Conservation (phyloP, 2,113 vertebrate genomes). For the Acrocephalus kingi region DNA sequence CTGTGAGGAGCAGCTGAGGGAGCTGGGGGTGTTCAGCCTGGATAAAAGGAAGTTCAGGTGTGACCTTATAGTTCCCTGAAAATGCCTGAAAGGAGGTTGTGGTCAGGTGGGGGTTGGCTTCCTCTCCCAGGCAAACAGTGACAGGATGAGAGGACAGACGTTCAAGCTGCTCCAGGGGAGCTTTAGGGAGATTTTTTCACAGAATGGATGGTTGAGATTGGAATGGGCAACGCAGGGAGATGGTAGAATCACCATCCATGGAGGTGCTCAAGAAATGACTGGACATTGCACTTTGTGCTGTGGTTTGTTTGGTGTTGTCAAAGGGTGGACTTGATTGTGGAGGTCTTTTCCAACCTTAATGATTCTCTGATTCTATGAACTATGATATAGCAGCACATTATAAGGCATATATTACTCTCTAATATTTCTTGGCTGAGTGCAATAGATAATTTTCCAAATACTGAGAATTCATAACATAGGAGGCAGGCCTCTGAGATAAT, state of each 20-base stretch:
- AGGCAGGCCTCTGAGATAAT: background rate
- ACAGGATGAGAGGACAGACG: background rate
- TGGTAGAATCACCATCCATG: background rate
- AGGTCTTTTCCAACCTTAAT: background rate
- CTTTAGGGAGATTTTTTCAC: background rate
- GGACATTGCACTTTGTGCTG: background rate
- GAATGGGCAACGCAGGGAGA: background rate
- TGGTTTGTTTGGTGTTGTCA: background rate
- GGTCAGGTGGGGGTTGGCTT: rapidly evolving
- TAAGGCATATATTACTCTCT: background rate
- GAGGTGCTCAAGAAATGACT: background rate
- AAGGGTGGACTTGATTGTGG: background rate
- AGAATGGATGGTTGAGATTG: background rate
- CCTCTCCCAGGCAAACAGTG: too few species aligned
- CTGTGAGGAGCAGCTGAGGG: background rate
- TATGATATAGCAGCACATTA: background rate
- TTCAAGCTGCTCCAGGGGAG: background rate
- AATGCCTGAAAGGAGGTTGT: rapidly evolving
- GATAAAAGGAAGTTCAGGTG: background rate
- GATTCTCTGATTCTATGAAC: background rate
- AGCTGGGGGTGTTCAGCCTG: background rate
- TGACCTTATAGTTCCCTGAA: rapidly evolving
- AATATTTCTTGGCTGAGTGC: background rate
- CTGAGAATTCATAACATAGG: background rate
- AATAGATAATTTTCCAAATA: background rate